These are phyloP conservation scores for Drosophila mercatorum DNA, from an alignment of 2,888 invertebrate genomes.

Conservation along the genomic window DNA sequence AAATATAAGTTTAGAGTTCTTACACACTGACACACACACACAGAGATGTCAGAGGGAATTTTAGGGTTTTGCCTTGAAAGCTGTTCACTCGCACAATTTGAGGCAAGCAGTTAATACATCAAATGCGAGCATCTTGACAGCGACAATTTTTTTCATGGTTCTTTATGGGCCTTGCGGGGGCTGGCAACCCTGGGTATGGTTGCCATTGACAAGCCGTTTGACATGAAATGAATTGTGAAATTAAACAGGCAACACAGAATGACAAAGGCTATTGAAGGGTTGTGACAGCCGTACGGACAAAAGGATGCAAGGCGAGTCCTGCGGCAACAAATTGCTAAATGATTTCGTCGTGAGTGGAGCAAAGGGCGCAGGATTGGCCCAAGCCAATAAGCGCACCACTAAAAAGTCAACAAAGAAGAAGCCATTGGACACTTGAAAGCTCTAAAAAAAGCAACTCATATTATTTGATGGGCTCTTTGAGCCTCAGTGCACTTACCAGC, in stretches of 20 bases:
- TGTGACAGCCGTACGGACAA: constrained; percentile 28
- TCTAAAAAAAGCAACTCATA: background rate
- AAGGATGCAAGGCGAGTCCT: constrained; percentile 25
- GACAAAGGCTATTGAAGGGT: constrained; percentile 40
- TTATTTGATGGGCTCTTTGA: constrained; percentile 2
- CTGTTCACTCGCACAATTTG: constrained; percentile 32
- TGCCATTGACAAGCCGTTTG: constrained; percentile 69
- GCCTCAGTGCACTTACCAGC: constrained; percentile 40
- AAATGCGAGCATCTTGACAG: constrained; percentile 69
- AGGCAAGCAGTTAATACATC: constrained; percentile 73
- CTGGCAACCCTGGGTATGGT: constrained; percentile 9
- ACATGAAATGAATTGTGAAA: constrained; percentile 81
- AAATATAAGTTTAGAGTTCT: constrained; percentile 30
- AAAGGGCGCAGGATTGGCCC: constrained; percentile 7
- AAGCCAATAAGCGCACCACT: constrained; percentile 47
- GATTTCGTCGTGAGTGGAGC: constrained; percentile 46
- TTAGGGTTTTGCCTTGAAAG: constrained; percentile 1
- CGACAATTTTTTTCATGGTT: constrained; percentile 37
- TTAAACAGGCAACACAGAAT: constrained; percentile 63
- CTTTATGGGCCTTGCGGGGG: constrained; percentile 8
- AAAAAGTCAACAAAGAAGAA: constrained; percentile 56
- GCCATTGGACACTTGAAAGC: background rate
- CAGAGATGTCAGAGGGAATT: background rate
- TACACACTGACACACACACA: constrained; percentile 1
- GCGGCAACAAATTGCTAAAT: constrained; percentile 67